phyloP scores from a whole-genome alignment of 2,888 invertebrate species.

The Nyleta sp. region DNA sequence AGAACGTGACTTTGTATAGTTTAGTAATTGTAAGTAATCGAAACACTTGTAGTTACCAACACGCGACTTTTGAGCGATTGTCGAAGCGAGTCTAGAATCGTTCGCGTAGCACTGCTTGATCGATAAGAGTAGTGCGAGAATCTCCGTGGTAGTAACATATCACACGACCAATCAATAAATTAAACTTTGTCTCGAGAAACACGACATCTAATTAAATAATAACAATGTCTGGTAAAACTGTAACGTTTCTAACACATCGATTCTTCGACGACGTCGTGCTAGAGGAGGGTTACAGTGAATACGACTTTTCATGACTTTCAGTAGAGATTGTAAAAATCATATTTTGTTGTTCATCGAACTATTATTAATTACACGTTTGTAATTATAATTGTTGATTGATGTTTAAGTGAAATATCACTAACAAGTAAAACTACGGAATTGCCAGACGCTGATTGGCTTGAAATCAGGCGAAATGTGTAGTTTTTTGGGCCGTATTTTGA shows the following conservation, averaged over 20 bases:
- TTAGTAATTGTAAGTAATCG: constrained; percentile 26
- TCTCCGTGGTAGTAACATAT: constrained; percentile 34
- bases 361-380: too few species aligned
- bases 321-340: too few species aligned
- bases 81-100: neutral
- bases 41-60: constrained; percentile 20
- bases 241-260: neutral
- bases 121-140: neutral
- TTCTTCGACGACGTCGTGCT: neutral
- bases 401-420: too few species aligned
- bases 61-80: constrained; percentile 34
- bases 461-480: too few species aligned
- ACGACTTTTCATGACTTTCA: too few species aligned
- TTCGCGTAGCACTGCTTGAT: neutral
- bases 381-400: too few species aligned
- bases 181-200: neutral
- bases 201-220: neutral
- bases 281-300: constrained; percentile 2
- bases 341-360: too few species aligned
- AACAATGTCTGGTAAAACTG: constrained; percentile 2
- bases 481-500: too few species aligned
- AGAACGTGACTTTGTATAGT: constrained; percentile 26
- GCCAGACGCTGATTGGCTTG: too few species aligned
- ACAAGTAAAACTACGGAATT: too few species aligned
- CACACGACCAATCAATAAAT: constrained; percentile 9